Base-by-base conservation (phyloP, 2,888 invertebrate species). In the Heliconius aoede region DNA sequence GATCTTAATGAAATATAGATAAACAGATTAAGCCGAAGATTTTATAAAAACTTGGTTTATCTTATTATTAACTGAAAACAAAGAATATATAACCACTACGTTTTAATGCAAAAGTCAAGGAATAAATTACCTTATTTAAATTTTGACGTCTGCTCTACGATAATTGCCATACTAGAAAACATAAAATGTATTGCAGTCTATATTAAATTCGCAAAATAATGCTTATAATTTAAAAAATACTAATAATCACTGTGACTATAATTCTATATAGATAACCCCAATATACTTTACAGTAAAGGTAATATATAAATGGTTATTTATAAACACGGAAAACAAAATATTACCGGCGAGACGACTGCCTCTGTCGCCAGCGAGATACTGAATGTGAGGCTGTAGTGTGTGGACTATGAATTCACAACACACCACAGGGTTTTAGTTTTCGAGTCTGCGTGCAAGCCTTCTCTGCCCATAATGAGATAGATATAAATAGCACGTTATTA, bases 301-400 rank as follows among this genome's bases (percentile, higher is more conserved):
- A 69, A 15, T 64, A 36, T 64, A 36, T 36, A 55, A 30, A n/a
- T 55, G 32, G 13, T 51, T 64, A 74, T 73, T 80, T 76, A 74
- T 71, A 80, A 75, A 72, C 61, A 78, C 72, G 28, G 65, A 28
- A 55, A 40, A 26, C 62, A 74, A 60, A 76, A 76, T 30, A 46
- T 55, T 61, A 71, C 72, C 71, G 60, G 72, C 76, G 77, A 85
- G 83, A 84, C 88, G 87, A 86, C 89, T 86, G 86, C 80, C 84
- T 86, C 77, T 79, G 40, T 81, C 76, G 81, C 84, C 77, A 81
- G 81, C 80, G 85, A 86, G 85, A 84, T 85, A 80, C 83, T 83
- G 85, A 86, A 85, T 87, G 85, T 84, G 82, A 88, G 67, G 68
- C 58, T 77, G 76, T 73, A 62, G 69, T 72, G 73, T 68, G 74